Percentiles rank a stretch among this genome's conserved stretches.
phyloP scores from a whole-genome alignment of 1,140 invertebrate species.

The Caenorhabditis elegans region DNA sequence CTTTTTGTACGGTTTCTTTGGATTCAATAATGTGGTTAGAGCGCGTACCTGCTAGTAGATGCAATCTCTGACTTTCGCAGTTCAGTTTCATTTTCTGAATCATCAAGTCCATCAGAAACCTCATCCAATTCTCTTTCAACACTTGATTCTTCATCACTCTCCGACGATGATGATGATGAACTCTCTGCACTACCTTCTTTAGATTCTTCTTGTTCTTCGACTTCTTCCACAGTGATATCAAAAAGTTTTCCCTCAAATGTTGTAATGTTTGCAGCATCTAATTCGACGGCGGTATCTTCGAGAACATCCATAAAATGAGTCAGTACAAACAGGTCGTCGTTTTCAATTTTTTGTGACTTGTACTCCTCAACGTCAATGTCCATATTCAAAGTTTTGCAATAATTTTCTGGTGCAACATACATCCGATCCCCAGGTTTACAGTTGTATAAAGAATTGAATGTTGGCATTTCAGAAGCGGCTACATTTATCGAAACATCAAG shows the following conservation, averaged over 20 bases:
- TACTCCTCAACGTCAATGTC: background rate
- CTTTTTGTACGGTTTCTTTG: too few relatives aligned
- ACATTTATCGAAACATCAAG: background rate
- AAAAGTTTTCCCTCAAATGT: background rate
- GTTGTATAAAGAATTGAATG: background rate
- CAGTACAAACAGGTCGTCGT: background rate
- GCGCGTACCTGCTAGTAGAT: too few relatives aligned
- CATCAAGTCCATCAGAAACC: background rate
- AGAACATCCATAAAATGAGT: conserved; percentile 5
- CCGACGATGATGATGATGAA: background rate
- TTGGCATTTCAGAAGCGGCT: background rate
- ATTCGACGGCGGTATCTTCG: conserved; percentile 2
- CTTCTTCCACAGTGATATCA: background rate
- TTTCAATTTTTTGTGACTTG: background rate
- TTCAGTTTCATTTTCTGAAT: background rate
- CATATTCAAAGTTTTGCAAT: background rate
- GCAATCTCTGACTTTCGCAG: too few relatives aligned
- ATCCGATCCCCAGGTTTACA: background rate
- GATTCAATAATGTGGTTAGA: too few relatives aligned
- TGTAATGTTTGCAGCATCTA: conserved; percentile 20
- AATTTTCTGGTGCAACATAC: background rate
- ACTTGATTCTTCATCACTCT: background rate
- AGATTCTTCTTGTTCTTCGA: background rate
- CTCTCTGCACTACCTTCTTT: background rate
- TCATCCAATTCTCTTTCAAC: background rate